Percentiles rank a stretch among this genome's conserved stretches.
These are phyloP conservation scores for Tamias sibiricus DNA, from an alignment of 2,113 vertebrate species.

Conservation along the genomic window DNA sequence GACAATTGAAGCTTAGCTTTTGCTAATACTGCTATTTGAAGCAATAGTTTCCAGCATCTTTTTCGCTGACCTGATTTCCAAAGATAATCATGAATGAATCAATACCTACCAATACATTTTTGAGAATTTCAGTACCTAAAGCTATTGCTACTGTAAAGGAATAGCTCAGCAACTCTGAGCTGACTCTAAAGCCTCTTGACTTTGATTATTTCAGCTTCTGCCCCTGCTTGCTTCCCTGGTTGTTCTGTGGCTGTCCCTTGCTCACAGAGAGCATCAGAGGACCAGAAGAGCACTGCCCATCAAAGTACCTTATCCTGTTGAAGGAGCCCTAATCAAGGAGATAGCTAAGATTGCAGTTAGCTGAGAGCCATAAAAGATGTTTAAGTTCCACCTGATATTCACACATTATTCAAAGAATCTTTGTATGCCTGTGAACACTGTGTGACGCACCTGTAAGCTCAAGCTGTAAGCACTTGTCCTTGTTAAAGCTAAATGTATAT, in stretches of 20 bases:
- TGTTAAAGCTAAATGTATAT: too few relatives aligned
- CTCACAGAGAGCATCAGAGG: neutral
- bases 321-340: too few relatives aligned
- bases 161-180: slow-evolving; percentile 88
- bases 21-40: slow-evolving; percentile 90
- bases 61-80: slow-evolving; percentile 91
- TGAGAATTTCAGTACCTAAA: slow-evolving; percentile 94
- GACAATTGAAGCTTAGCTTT: slow-evolving; percentile 92
- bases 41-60: slow-evolving; percentile 94
- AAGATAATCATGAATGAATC: slow-evolving; percentile 94
- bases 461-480: too few relatives aligned
- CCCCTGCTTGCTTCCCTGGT: slow-evolving; percentile 83
- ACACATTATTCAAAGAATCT: too few relatives aligned
- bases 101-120: slow-evolving; percentile 94
- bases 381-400: too few relatives aligned
- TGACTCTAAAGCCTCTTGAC: slow-evolving; percentile 91
- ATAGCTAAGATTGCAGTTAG: too few relatives aligned
- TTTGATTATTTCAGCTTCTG: slow-evolving; percentile 93
- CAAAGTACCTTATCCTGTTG: neutral
- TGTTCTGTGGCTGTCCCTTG: slow-evolving; percentile 81
- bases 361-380: too few relatives aligned
- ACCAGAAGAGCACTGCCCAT: neutral
- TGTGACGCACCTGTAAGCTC: too few relatives aligned
- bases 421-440: too few relatives aligned
- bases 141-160: slow-evolving; percentile 84